Evolutionary conservation across 2,797 vertebrate species (phyloP).

Genomic region (Myotis daubentonii): DNA sequence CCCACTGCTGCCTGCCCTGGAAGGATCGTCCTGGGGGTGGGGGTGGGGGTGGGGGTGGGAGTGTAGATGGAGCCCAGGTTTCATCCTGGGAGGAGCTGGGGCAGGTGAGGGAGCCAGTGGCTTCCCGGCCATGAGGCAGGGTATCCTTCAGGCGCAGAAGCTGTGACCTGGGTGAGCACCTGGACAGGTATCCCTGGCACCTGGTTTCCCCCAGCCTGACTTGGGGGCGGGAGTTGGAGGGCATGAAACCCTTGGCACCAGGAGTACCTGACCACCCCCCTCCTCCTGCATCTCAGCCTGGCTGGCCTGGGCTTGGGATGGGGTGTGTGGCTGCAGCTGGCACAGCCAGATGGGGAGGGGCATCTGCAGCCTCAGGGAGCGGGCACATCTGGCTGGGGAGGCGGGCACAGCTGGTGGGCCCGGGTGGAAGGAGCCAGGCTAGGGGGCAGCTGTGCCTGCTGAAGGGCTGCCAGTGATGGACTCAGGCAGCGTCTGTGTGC

Average conservation of each 20-base stretch:
- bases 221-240: not conserved
- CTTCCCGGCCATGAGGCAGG: not conserved
- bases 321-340: slow-evolving; percentile 18
- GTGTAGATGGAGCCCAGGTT: not conserved
- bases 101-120: not conserved
- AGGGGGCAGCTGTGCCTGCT: not conserved
- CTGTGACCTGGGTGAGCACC: not conserved
- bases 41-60: no score
- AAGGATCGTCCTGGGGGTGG: not conserved
- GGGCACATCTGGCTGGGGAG: slow-evolving; percentile 42
- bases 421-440: not conserved
- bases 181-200: not conserved
- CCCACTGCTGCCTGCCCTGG: not conserved
- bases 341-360: not conserved
- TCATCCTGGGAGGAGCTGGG: not conserved
- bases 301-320: not conserved
- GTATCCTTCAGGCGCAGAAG: not conserved
- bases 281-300: not conserved
- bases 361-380: not conserved
- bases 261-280: not conserved
- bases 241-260: not conserved
- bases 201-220: not conserved
- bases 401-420: slow-evolving; percentile 37
- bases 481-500: not conserved
- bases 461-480: not conserved